phyloP scores from a whole-genome alignment of 1,140 invertebrate genomes.

The Drosophila pectinifera region DNA sequence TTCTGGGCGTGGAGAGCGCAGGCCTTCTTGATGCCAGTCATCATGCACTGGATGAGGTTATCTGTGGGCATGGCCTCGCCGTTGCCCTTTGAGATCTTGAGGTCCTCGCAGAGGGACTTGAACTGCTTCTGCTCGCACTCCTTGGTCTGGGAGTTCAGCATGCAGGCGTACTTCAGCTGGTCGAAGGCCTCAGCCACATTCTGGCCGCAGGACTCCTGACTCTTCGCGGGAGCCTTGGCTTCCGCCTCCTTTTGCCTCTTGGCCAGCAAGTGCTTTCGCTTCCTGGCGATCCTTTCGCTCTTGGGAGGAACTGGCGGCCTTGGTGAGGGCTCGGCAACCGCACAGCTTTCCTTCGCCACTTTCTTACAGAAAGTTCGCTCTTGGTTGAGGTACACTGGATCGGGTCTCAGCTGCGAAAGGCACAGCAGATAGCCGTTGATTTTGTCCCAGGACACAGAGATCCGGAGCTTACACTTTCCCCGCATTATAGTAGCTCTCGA shows the following conservation, averaged over 20 bases:
- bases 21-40: conserved; percentile 15
- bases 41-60: conserved; percentile 23
- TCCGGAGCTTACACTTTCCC: background rate
- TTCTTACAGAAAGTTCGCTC: conserved; percentile 1
- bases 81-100: conserved; percentile 2
- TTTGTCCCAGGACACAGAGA: background rate
- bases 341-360: background rate
- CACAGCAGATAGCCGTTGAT: background rate
- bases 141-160: background rate
- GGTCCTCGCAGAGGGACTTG: conserved; percentile 4
- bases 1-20: conserved; percentile 25
- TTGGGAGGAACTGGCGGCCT: background rate
- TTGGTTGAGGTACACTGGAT: background rate
- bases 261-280: background rate
- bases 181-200: conserved; percentile 2
- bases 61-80: background rate
- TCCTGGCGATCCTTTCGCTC: conserved; percentile 9
- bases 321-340: background rate
- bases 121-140: conserved; percentile 28
- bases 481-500: background rate
- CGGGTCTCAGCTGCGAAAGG: background rate
- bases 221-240: background rate
- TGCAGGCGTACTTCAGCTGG: background rate
- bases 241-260: background rate
- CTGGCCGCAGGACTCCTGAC: no score